Evolutionary conservation across 2,113 vertebrate genomes (phyloP).

Genomic region (Callopanchax toddi): DNA sequence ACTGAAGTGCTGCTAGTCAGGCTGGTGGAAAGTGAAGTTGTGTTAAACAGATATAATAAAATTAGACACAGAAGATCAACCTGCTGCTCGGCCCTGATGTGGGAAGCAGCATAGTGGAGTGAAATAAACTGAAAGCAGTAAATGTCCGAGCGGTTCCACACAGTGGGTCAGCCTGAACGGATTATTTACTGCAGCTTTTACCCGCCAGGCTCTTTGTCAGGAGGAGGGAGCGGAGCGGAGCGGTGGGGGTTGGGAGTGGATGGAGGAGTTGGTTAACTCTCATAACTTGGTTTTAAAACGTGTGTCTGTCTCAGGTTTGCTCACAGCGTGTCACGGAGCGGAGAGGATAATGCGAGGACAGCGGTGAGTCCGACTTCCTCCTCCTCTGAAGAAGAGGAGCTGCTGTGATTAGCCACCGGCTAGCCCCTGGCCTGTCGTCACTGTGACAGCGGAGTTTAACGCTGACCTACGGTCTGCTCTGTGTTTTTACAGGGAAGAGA

Average conservation of each 20-base stretch:
- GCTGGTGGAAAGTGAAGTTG: too few species aligned
- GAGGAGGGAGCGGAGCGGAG: conserved; percentile 37
- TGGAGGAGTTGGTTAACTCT: not conserved
- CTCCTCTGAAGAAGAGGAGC: not conserved
- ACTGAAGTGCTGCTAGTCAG: too few species aligned
- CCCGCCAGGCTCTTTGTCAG: conserved; percentile 74
- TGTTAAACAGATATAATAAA: too few species aligned
- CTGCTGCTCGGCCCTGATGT: conserved; percentile 73
- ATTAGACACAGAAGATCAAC: conserved; percentile 13
- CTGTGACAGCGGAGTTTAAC: not conserved
- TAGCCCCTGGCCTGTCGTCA: conserved; percentile 53
- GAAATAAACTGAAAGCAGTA: conserved; percentile 26
- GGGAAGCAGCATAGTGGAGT: conserved; percentile 32
- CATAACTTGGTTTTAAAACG: not conserved
- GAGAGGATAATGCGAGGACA: conserved; percentile 76
- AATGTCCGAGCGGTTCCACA: too few species aligned
- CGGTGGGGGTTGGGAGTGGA: conserved; percentile 76
- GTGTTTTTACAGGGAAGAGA: conserved; percentile 60
- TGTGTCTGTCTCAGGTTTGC: conserved; percentile 55
- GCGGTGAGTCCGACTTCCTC: conserved; percentile 63
- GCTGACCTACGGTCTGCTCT: not conserved
- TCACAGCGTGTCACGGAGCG: conserved; percentile 4
- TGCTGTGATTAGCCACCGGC: conserved; percentile 47
- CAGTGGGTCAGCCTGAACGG: too few species aligned
- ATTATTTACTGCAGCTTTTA: conserved; percentile 52